Percentiles rank a stretch among this genome's conserved stretches.
These are phyloP conservation scores for Gymnobelideus leadbeateri DNA, from an alignment of 2,113 vertebrate genomes.

Conservation along the genomic window DNA sequence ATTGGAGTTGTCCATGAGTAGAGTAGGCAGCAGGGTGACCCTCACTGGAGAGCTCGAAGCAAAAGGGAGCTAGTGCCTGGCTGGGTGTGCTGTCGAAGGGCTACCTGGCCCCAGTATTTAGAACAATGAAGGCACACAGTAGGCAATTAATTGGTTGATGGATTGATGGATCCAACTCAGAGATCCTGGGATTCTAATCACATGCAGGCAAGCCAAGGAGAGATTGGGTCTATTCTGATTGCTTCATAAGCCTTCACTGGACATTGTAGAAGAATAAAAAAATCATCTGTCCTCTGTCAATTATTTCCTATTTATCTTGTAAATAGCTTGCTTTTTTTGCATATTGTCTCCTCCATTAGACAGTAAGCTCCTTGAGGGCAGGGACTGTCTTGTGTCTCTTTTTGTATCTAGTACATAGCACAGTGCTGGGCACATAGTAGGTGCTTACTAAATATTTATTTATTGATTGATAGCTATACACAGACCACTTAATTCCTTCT, in stretches of 20 bases:
- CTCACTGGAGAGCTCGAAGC: background rate
- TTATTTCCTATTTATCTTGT: background rate
- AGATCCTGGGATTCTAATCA: background rate
- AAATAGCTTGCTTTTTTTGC: background rate
- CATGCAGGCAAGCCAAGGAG: background rate
- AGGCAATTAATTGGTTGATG: background rate
- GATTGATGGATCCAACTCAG: background rate
- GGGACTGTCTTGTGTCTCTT: background rate
- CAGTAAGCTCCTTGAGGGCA: background rate
- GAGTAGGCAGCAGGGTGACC: background rate
- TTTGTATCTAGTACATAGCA: background rate
- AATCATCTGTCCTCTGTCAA: background rate
- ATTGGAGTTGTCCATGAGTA: background rate
- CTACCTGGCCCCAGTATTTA: background rate
- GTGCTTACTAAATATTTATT: background rate
- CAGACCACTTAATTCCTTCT: background rate
- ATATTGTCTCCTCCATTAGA: background rate
- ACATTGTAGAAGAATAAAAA: background rate
- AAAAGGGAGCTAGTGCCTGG: background rate
- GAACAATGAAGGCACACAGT: background rate
- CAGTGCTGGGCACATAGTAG: background rate
- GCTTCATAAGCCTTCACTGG: background rate
- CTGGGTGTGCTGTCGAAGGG: background rate
- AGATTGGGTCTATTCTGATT: background rate
- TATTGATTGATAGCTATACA: background rate